Evolutionary conservation across 2,797 vertebrate genomes (phyloP).

Genomic region (Peromyscus attwateri): DNA sequence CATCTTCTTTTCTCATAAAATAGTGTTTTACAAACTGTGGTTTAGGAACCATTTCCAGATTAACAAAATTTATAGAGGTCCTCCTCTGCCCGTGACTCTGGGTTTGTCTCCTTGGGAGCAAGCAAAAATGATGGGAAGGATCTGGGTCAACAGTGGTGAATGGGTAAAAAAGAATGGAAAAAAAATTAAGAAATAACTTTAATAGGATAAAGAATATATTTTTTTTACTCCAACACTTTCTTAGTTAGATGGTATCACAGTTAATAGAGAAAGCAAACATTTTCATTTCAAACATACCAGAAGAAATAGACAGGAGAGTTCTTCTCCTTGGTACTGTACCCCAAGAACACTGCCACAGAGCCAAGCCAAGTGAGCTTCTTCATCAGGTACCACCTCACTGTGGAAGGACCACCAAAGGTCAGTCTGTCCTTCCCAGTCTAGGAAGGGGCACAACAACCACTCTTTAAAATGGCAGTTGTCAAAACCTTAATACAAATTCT

Average conservation of each 20-base stretch:
- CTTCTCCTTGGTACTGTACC: neutral
- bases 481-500: neutral
- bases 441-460: neutral
- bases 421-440: neutral
- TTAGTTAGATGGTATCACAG: slow-evolving; percentile 36
- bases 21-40: slow-evolving; percentile 73
- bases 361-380: neutral
- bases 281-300: neutral
- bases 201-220: slow-evolving; percentile 24
- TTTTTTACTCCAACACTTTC: slow-evolving; percentile 43
- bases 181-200: slow-evolving; percentile 55
- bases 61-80: slow-evolving; percentile 66
- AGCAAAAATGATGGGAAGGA: slow-evolving; percentile 44
- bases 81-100: slow-evolving; percentile 39
- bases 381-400: neutral
- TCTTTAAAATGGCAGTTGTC: neutral
- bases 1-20: slow-evolving; percentile 81
- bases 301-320: neutral
- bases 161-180: slow-evolving; percentile 43
- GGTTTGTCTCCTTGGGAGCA: slow-evolving; percentile 55
- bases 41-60: slow-evolving; percentile 68
- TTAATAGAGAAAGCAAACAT: slow-evolving; percentile 33
- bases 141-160: slow-evolving; percentile 56
- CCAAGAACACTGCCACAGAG: neutral
- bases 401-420: neutral